Conservation (phyloP, 1,140 invertebrate genomes). For the Drosophila tani region DNA sequence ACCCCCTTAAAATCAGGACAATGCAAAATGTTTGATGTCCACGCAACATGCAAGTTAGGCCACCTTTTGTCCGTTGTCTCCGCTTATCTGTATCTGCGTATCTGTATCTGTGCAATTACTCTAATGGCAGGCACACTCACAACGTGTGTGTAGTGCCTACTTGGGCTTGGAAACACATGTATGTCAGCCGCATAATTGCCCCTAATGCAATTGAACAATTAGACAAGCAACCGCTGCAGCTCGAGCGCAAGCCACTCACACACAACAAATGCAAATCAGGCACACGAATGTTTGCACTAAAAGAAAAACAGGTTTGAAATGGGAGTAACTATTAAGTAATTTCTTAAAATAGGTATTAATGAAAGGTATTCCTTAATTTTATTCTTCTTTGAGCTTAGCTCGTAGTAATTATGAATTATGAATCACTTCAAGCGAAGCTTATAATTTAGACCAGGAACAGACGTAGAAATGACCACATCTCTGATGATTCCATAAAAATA, state of each 20-base stretch:
- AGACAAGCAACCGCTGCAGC: constrained; percentile 51
- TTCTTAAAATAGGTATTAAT: neutral
- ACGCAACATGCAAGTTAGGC: constrained; percentile 33
- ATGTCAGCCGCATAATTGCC: constrained; percentile 59
- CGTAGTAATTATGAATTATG: neutral
- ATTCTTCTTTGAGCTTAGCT: neutral
- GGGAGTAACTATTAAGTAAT: neutral
- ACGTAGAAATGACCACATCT: no score
- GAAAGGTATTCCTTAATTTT: neutral
- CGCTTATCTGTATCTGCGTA: constrained; percentile 19
- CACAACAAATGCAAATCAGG: constrained; percentile 40
- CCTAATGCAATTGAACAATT: constrained; percentile 61
- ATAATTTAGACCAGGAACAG: neutral
- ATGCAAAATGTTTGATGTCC: constrained; percentile 6
- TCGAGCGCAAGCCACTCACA: constrained; percentile 8
- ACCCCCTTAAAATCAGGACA: neutral
- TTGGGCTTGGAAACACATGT: constrained; percentile 32
- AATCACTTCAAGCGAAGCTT: no score
- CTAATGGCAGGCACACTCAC: constrained; percentile 29
- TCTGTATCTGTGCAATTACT: constrained; percentile 44
- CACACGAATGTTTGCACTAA: constrained; percentile 21
- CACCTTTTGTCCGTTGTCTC: constrained; percentile 7
- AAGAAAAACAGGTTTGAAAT: neutral
- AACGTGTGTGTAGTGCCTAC: neutral
- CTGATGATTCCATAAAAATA: no score